Base-by-base conservation (phyloP, 1,140 invertebrate species). In the Bathynomus jamesi region DNA sequence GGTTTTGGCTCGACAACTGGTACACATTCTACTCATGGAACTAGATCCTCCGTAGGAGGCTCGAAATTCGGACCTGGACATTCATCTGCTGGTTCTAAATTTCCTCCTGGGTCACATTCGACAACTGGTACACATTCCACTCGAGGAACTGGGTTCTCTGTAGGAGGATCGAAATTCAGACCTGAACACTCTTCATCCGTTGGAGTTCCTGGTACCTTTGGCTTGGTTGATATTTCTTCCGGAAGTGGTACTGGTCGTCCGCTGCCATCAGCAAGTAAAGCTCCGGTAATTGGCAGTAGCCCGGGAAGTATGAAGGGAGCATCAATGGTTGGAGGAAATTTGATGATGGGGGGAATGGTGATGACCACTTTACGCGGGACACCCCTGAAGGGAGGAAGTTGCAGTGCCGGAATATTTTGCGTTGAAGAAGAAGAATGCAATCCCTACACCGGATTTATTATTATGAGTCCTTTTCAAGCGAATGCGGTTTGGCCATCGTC, bases 391-490 rank as follows among this genome's bases (percentile, higher is more conserved):
- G 67, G 61, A 3, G 69, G 69, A 65, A 28, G 28, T 10, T 70
- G 69, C 69, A 70, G 69, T 28, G 69, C 69, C 24, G 69, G 69
- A 40, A 70, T 62, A 13, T 70, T 64, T 60, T 70, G 69, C 31
- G 69, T 70, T 25, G 61, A 61, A 10, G 13, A 7, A 25, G 40
- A 64, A 40, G 40, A 70, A 24, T 70, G 69, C 29, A 70, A 70
- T 25, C 69, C 69, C 4, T 70, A 32, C 61, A 70, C 31, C n/a
- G 69, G 69, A 28, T 70, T 70, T 60, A 70, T 70, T 30, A 70
- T 70, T 31, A 70, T 64, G 61, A 27, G 65, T 29, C 60, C 60
- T 28, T 10, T 3, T 25, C 69, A 70, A 17, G 21, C 65, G n/a
- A 61, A 32, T 13, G 69, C 69, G 5, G 69, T 70, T n/a, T 70